These are phyloP conservation scores for Spodoptera frugiperda DNA, from an alignment of 1,140 invertebrate genomes.

Conservation along the genomic window DNA sequence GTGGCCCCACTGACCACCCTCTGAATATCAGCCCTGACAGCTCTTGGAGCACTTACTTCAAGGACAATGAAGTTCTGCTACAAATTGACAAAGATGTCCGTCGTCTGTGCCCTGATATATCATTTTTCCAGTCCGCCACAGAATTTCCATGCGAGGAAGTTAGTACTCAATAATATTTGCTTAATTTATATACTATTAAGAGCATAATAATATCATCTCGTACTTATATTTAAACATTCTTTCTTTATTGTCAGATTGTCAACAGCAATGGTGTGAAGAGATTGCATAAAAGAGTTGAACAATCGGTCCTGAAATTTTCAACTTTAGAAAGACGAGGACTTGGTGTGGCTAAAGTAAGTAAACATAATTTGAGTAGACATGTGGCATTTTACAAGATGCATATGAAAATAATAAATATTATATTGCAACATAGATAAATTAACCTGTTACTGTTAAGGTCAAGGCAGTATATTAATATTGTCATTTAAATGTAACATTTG, in stretches of 20 bases:
- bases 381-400: no score
- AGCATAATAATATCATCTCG: no score
- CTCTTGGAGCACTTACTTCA: conserved; percentile 96
- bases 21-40: conserved; percentile 97
- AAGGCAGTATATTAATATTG: no score
- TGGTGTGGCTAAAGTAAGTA: conserved; percentile 92
- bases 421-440: no score
- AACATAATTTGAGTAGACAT: no score
- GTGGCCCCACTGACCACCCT: conserved; percentile 92
- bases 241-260: conserved; percentile 86
- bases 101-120: conserved; percentile 97
- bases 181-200: background rate
- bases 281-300: conserved; percentile 95
- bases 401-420: no score
- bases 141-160: conserved; percentile 94
- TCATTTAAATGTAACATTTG: no score
- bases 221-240: no score
- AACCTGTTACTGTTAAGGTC: no score
- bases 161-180: conserved; percentile 57
- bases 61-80: conserved; percentile 97
- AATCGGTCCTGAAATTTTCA: conserved; percentile 93
- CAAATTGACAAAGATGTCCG: conserved; percentile 99
- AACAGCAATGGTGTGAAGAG: conserved; percentile 91
- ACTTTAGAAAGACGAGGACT: conserved; percentile 95
- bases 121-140: conserved; percentile 97